phyloP scores from a whole-genome alignment of 2,888 invertebrate genomes.

The Bimastos eiseni region DNA sequence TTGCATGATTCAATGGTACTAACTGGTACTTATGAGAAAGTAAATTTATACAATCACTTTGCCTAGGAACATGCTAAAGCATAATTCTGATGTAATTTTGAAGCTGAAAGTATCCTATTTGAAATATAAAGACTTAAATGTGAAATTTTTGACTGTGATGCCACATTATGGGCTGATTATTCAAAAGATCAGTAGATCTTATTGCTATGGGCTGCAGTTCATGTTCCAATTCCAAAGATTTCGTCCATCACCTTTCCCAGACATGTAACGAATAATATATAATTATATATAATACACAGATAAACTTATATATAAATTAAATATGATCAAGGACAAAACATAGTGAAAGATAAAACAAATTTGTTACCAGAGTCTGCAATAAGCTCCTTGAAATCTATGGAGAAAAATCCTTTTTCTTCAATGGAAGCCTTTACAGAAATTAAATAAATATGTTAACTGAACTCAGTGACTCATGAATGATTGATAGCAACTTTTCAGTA shows the following conservation, averaged over 20 bases:
- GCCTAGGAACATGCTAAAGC: too few relatives aligned
- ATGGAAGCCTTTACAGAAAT: slow-evolving; percentile 41
- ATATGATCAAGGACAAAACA: too few relatives aligned
- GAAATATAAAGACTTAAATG: too few relatives aligned
- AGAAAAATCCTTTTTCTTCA: slow-evolving; percentile 55
- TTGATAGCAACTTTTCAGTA: background rate
- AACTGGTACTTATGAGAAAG: too few relatives aligned
- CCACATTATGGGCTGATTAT: too few relatives aligned
- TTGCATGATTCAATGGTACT: too few relatives aligned
- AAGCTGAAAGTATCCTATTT: too few relatives aligned
- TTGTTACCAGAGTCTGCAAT: slow-evolving; percentile 47
- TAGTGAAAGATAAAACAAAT: background rate
- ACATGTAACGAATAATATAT: background rate
- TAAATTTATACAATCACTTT: too few relatives aligned
- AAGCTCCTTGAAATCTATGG: slow-evolving; percentile 56
- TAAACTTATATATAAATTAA: too few relatives aligned
- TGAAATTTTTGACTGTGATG: too few relatives aligned
- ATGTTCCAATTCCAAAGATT: background rate
- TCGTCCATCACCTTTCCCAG: background rate
- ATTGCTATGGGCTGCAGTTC: background rate
- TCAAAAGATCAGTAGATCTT: background rate
- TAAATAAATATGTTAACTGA: background rate
- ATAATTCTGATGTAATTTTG: too few relatives aligned
- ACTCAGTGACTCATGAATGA: background rate
- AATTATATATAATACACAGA: too few relatives aligned